Evolutionary conservation across 2,113 vertebrate genomes (phyloP).

Genomic region (Scolopax mira): DNA sequence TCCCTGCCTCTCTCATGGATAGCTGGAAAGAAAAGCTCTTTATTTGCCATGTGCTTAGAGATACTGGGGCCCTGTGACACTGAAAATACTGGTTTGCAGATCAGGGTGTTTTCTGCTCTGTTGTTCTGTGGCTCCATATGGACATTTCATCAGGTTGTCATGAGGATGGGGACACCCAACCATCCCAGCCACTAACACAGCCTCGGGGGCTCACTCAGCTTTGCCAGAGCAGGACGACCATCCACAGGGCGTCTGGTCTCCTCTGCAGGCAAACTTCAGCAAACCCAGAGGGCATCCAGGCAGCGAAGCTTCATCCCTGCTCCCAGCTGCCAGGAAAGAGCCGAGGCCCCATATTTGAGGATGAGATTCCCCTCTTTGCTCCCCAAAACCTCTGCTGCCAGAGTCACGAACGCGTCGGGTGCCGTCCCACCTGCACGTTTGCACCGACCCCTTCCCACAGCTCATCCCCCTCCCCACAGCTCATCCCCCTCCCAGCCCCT

Average conservation of each 20-base stretch:
- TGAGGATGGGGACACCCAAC: not conserved
- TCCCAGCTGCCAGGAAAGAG: not conserved
- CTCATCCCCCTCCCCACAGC: not conserved
- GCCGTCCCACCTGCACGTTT: not conserved
- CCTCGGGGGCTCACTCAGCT: not conserved
- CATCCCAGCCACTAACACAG: accelerated
- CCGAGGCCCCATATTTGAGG: not conserved
- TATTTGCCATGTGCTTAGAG: not conserved
- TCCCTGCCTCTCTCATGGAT: not conserved
- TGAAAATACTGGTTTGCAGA: not conserved
- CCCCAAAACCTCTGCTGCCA: not conserved
- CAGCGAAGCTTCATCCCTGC: not conserved
- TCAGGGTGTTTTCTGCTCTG: not conserved
- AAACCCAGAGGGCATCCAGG: not conserved
- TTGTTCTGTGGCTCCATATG: accelerated
- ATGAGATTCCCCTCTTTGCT: not conserved
- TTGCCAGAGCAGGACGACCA: not conserved
- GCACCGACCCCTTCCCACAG: not conserved
- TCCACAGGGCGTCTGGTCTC: accelerated
- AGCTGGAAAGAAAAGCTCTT: not conserved
- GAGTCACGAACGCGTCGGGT: not conserved
- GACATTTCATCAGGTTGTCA: accelerated
- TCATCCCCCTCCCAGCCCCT: not conserved
- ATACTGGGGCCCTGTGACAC: not conserved
- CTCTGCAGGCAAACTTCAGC: not conserved